Evolutionary conservation across 2,888 invertebrate species (phyloP).

Genomic region (Penaeus monodon): DNA sequence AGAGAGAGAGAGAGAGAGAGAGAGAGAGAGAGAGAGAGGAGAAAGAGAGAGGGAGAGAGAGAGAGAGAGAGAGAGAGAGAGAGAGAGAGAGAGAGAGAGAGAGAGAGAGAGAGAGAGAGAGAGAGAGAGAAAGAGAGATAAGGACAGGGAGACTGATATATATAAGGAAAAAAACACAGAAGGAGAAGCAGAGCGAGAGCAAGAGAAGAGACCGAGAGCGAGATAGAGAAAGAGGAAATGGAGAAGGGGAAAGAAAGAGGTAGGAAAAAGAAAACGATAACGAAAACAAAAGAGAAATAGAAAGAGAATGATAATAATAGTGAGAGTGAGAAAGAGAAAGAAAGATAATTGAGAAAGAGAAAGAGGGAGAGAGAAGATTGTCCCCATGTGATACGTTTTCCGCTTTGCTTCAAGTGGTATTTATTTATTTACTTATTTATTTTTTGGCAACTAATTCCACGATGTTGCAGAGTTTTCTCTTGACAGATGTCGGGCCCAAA

Average conservation of each 20-base stretch:
- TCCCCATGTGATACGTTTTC: no score
- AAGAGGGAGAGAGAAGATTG: background rate
- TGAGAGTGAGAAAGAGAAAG: no score
- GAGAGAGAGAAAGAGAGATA: background rate
- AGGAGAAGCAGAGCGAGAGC: background rate
- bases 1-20: background rate
- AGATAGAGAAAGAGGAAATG: background rate
- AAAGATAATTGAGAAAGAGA: no score
- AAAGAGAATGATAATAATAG: no score
- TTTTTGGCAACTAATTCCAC: no score
- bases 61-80: background rate
- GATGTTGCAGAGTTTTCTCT: no score
- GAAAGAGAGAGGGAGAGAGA: background rate
- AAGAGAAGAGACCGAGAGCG: background rate
- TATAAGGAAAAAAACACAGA: background rate
- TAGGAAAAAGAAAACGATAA: background rate
- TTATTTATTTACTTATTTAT: no score
- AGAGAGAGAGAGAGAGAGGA: background rate
- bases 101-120: background rate
- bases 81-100: background rate
- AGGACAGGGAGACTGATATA: background rate
- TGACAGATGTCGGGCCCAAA: no score
- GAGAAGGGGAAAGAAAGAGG: background rate
- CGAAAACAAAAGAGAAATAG: no score
- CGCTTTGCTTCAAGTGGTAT: no score